phyloP scores from a whole-genome alignment of 2,113 vertebrate species.

The Sprattus sprattus region DNA sequence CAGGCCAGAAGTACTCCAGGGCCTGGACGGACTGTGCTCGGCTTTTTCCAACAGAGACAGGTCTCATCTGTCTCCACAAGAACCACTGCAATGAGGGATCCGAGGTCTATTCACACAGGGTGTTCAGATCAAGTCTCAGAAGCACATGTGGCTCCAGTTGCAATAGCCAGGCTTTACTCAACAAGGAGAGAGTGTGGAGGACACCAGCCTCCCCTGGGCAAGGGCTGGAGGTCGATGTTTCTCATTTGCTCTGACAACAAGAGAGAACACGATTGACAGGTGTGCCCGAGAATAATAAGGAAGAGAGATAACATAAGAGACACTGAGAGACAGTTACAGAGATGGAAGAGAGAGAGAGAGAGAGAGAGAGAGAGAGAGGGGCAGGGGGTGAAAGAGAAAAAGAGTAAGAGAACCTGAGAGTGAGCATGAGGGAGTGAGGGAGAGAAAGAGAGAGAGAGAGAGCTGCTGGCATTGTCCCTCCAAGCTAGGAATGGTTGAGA shows the following conservation, averaged over 20 bases:
- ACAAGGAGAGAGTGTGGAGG: neutral
- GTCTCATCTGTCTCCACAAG: neutral
- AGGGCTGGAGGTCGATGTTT: neutral
- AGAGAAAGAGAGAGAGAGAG: neutral
- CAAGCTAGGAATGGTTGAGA: neutral
- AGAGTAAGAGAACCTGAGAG: neutral
- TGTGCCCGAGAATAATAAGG: neutral
- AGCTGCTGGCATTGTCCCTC: neutral
- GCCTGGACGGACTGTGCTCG: neutral
- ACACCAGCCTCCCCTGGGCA: neutral
- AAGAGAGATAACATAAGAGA: neutral
- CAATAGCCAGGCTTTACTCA: neutral
- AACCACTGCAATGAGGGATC: neutral
- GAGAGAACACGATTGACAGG: neutral
- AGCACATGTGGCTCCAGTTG: neutral
- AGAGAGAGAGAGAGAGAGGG: neutral
- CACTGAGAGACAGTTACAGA: neutral
- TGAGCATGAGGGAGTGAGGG: neutral
- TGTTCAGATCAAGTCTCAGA: neutral
- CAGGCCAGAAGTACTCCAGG: neutral
- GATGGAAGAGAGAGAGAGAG: neutral
- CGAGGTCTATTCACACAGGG: neutral
- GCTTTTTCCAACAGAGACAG: neutral
- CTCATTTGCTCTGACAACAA: constrained; percentile 11
- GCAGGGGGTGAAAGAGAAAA: neutral